Evolutionary conservation across 2,113 vertebrate species (phyloP).

Genomic region (Canis aureus): DNA sequence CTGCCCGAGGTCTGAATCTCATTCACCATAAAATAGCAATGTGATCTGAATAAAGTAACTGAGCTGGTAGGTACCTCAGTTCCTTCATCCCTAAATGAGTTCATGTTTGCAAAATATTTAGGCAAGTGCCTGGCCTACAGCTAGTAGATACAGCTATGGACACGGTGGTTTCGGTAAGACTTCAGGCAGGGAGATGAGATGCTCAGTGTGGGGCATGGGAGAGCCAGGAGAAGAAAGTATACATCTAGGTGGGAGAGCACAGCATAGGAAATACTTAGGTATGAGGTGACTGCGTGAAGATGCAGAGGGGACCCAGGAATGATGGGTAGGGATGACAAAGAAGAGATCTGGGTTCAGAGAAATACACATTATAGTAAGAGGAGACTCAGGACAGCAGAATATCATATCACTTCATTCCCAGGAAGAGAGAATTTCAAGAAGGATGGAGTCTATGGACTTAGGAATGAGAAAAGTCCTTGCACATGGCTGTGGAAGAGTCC

Average conservation of each 20-base stretch:
- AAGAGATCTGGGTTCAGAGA: not conserved
- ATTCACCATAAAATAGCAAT: not conserved
- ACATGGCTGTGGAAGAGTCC: not conserved
- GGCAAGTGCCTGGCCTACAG: not conserved
- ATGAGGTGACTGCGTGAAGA: not conserved
- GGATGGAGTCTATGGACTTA: not conserved
- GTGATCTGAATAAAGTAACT: not conserved
- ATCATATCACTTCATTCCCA: not conserved
- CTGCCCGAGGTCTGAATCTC: not conserved
- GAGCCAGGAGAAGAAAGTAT: not conserved
- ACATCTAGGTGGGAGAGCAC: not conserved
- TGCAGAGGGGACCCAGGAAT: too few species aligned
- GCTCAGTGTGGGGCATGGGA: not conserved
- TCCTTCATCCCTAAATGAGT: not conserved
- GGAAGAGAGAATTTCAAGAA: not conserved
- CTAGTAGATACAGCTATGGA: not conserved
- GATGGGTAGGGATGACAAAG: not conserved
- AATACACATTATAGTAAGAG: not conserved
- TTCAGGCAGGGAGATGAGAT: not conserved
- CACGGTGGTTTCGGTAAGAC: not conserved
- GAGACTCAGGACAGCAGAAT: not conserved
- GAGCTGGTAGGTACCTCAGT: not conserved
- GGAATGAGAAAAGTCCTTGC: not conserved
- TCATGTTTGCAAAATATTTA: not conserved
- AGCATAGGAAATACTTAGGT: not conserved